phyloP scores from a whole-genome alignment of 2,113 vertebrate species.

The Rhinichthys klamathensis region DNA sequence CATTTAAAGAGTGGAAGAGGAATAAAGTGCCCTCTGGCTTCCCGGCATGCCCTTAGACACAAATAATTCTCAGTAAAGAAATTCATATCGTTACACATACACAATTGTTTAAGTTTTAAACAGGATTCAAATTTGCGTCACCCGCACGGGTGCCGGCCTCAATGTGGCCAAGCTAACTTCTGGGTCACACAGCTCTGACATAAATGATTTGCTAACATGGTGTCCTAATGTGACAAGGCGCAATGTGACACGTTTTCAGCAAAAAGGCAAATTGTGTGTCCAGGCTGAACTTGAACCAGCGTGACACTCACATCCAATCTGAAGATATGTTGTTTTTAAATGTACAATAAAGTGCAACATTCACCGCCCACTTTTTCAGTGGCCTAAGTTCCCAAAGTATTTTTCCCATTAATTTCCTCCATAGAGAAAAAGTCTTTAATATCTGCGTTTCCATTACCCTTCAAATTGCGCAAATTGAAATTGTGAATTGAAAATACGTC shows the following conservation, averaged over 20 bases:
- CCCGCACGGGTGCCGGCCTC: neutral
- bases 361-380: neutral
- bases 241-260: slow-evolving; percentile 10
- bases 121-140: neutral
- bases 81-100: neutral
- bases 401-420: neutral
- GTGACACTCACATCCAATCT: neutral
- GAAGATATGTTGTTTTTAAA: neutral
- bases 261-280: neutral
- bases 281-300: neutral
- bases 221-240: neutral
- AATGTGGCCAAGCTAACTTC: neutral
- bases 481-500: too few relatives aligned
- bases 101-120: neutral
- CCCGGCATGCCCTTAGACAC: slow-evolving; percentile 1
- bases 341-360: neutral
- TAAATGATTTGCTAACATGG: slow-evolving; percentile 2
- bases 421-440: neutral
- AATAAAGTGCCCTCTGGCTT: slow-evolving; percentile 31
- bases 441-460: too few relatives aligned
- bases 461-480: too few relatives aligned
- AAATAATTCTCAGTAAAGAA: neutral
- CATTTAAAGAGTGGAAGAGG: slow-evolving; percentile 18
- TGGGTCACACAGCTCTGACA: slow-evolving; percentile 7
- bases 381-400: neutral